A percentile compares a stretch with the other conserved stretches of the same genome.
Conservation (phyloP, 2,888 invertebrate species). For the Luperina testacea region DNA sequence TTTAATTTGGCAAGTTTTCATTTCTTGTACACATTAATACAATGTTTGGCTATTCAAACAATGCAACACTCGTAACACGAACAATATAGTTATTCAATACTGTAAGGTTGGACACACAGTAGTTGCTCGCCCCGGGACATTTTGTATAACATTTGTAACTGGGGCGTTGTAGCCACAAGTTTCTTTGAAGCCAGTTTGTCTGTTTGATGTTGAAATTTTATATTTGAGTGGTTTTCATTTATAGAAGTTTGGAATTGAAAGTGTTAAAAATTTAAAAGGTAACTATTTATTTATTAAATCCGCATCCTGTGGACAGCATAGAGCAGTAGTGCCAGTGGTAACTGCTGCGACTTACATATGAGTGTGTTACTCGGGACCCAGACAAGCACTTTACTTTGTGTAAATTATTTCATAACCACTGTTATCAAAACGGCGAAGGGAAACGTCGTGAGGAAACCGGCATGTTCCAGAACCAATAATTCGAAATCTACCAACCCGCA, state of each 20-base stretch:
- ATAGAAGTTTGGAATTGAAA: background rate
- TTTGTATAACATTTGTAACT: slow-evolving; percentile 62
- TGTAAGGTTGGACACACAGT: slow-evolving; percentile 55
- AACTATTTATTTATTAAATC: no score
- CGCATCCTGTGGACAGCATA: background rate
- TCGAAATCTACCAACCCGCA: no score
- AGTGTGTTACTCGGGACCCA: no score
- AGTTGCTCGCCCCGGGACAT: slow-evolving; percentile 58
- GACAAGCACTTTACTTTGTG: no score
- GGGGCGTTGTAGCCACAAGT: slow-evolving; percentile 57
- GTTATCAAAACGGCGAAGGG: no score
- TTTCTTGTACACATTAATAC: slow-evolving; percentile 28
- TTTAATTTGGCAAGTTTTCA: slow-evolving; percentile 32
- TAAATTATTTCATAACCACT: no score
- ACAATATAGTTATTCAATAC: slow-evolving; percentile 67
- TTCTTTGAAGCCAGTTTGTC: slow-evolving; percentile 38
- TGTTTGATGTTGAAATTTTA: slow-evolving; percentile 35
- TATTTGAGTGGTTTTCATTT: slow-evolving; percentile 14
- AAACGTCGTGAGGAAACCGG: no score
- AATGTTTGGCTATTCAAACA: slow-evolving; percentile 51
- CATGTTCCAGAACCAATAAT: no score
- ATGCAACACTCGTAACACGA: slow-evolving; percentile 48
- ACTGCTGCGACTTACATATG: no score
- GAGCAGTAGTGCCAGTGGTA: no score
- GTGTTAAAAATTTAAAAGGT: background rate